phyloP scores from a whole-genome alignment of 2,113 vertebrate genomes.

The Melozone crissalis region DNA sequence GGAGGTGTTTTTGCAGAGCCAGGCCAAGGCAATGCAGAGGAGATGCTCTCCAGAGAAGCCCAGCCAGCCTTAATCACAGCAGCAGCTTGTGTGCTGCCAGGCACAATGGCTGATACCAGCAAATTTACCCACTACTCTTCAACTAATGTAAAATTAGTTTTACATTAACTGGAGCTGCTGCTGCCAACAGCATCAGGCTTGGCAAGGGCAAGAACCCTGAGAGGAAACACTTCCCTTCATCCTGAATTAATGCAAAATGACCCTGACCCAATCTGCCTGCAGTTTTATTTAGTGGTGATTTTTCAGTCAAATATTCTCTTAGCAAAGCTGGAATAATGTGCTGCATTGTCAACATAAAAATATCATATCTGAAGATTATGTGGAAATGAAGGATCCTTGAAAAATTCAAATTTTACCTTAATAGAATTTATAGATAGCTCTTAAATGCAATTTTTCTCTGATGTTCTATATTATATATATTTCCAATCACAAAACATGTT shows the following conservation, averaged over 20 bases:
- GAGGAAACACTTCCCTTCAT: background rate
- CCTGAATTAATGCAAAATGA: background rate
- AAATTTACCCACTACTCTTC: background rate
- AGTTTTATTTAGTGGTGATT: background rate
- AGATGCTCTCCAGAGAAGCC: background rate
- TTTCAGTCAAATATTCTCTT: background rate
- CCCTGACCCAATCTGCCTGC: background rate
- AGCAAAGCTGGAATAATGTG: background rate
- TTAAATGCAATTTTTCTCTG: background rate
- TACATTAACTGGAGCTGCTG: background rate
- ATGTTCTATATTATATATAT: background rate
- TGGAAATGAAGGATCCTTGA: background rate
- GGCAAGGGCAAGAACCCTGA: background rate
- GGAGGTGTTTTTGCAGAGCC: background rate
- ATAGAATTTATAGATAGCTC: background rate
- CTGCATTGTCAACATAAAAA: background rate
- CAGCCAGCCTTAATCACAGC: background rate
- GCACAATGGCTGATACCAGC: fast-evolving
- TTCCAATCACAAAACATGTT: background rate
- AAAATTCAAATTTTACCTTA: background rate
- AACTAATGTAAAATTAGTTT: background rate
- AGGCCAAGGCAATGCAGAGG: fast-evolving
- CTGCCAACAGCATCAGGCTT: background rate
- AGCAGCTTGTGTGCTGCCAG: background rate
- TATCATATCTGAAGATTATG: background rate